These are phyloP conservation scores for Rhinolophus ferrumequinum DNA, from an alignment of 2,113 vertebrate genomes.

Conservation along the genomic window DNA sequence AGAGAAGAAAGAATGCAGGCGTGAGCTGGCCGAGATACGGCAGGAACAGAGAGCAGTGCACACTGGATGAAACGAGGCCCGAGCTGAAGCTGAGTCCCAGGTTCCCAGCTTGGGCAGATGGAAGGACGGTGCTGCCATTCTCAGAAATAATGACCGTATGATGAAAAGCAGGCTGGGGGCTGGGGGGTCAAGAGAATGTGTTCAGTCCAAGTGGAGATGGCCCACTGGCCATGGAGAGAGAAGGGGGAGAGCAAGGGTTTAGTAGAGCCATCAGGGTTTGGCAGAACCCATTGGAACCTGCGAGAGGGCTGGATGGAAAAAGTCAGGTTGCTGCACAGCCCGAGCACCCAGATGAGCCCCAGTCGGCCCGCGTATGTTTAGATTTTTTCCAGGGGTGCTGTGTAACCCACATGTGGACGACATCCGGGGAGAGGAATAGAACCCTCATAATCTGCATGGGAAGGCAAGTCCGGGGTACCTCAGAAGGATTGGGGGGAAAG, in stretches of 20 bases:
- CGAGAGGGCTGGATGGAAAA: background rate
- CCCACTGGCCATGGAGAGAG: background rate
- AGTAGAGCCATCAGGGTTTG: background rate
- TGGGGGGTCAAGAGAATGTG: no score
- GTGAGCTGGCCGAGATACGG: background rate
- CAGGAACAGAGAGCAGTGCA: background rate
- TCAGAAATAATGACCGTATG: background rate
- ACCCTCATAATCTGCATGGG: background rate
- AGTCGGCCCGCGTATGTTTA: background rate
- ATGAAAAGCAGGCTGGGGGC: background rate
- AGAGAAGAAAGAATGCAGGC: background rate
- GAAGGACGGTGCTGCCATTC: background rate
- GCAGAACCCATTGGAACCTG: background rate
- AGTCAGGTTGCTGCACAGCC: background rate
- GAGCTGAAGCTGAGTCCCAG: no score
- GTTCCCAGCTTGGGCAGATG: background rate
- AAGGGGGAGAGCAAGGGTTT: background rate
- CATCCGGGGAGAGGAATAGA: background rate
- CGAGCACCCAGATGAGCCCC: background rate
- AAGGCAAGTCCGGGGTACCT: background rate
- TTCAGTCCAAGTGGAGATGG: background rate
- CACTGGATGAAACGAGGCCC: rapidly evolving
- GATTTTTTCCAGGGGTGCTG: background rate
- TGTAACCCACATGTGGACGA: background rate
- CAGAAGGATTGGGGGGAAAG: background rate